Percentiles rank a stretch among this genome's conserved stretches.
Conservation (phyloP, 2,888 invertebrate species). For the Osmoderma eremita region DNA sequence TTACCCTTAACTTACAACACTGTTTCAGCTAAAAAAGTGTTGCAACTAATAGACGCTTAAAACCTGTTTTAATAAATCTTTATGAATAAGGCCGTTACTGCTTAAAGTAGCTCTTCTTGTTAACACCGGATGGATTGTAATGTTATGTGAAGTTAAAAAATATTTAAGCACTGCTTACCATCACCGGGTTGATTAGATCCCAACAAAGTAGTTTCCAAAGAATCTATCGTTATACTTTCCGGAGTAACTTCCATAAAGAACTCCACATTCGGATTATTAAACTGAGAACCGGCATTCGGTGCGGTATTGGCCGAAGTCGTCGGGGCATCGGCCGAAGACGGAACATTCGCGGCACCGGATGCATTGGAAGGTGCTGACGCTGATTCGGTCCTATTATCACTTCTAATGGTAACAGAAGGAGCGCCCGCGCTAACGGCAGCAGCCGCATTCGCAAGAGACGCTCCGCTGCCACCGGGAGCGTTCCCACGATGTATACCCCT, state of each 20-base stretch:
- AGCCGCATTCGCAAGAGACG: constrained; percentile 39
- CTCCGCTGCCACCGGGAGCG: background rate
- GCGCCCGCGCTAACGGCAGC: constrained; percentile 39
- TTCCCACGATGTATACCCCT: constrained; percentile 48
- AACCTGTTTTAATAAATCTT: no score
- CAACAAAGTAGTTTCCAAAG: constrained; percentile 57
- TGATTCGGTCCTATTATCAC: constrained; percentile 35
- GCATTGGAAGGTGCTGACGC: constrained; percentile 42
- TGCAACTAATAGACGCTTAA: no score
- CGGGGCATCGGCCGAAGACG: constrained; percentile 34
- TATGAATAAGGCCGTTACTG: no score
- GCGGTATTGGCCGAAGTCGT: constrained; percentile 33
- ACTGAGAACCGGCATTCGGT: constrained; percentile 26
- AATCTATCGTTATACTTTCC: constrained; percentile 63
- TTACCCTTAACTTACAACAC: no score
- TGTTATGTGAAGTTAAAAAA: no score
- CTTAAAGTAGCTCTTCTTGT: no score
- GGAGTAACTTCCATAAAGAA: constrained; percentile 71
- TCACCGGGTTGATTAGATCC: constrained; percentile 57
- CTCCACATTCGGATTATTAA: constrained; percentile 65
- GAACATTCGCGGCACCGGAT: constrained; percentile 37
- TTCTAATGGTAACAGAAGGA: background rate
- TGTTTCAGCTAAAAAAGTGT: no score
- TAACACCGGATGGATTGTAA: no score
- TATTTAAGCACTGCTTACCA: constrained; percentile 52